phyloP scores from a whole-genome alignment of 2,113 vertebrate genomes.

The Otus sunia region DNA sequence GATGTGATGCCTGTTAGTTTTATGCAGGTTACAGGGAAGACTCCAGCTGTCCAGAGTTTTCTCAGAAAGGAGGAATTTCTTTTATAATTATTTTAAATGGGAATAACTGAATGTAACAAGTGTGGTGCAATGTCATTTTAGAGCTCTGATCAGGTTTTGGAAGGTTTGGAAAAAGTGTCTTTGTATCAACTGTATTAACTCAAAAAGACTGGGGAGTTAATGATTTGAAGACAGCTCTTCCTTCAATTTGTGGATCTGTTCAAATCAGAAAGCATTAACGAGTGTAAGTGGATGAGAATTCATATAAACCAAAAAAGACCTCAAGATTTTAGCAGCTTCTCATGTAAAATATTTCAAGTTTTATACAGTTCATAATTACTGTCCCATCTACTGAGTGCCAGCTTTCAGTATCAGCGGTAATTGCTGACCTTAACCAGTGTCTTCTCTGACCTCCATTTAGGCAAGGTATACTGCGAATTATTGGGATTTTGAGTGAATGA shows the following conservation, averaged over 20 bases:
- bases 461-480: not conserved
- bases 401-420: not conserved
- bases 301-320: not conserved
- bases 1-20: not conserved
- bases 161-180: not conserved
- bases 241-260: not conserved
- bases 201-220: not conserved
- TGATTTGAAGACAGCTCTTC: not conserved
- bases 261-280: not conserved
- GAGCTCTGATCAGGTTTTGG: not conserved
- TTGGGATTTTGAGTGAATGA: constrained; percentile 24
- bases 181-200: not conserved
- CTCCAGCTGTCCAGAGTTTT: not conserved
- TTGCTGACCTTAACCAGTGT: not conserved
- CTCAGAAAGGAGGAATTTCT: not conserved
- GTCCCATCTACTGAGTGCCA: not conserved
- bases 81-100: not conserved
- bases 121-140: not conserved
- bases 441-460: not conserved
- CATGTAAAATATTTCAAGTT: not conserved
- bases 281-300: not conserved
- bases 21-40: not conserved
- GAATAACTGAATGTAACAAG: not conserved
- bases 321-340: not conserved
- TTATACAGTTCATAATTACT: not conserved